A percentile compares a stretch with the other conserved stretches of the same genome.
These are phyloP conservation scores for Papilio xuthus DNA, from an alignment of 1,140 invertebrate genomes.

Conservation along the genomic window DNA sequence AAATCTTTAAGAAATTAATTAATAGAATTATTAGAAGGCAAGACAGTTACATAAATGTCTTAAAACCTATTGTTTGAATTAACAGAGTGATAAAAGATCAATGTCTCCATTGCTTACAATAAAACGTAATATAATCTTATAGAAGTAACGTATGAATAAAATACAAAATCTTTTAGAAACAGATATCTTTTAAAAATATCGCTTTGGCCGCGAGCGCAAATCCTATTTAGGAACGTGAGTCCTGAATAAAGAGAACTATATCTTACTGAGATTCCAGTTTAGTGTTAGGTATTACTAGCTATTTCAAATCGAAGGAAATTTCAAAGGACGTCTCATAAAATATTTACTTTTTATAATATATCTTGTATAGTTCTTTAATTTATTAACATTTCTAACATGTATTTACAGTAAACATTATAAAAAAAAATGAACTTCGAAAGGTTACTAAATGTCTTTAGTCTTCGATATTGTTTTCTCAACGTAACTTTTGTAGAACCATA, in stretches of 20 bases:
- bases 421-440: no score
- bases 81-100: neutral
- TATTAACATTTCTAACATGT: no score
- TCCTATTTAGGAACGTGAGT: neutral
- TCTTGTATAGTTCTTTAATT: no score
- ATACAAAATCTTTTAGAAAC: neutral
- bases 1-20: neutral
- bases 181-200: slow-evolving; percentile 16
- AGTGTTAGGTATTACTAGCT: neutral
- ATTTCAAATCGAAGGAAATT: neutral
- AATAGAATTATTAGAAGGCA: neutral
- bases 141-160: neutral
- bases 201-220: neutral
- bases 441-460: no score
- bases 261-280: neutral
- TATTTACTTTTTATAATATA: neutral
- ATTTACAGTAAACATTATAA: no score
- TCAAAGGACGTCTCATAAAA: neutral
- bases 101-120: neutral
- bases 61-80: neutral
- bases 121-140: neutral
- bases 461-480: no score
- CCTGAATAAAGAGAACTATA: neutral
- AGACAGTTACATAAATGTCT: neutral
- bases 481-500: no score